Conservation (phyloP, 1,140 invertebrate species). For the Cheumatopsyche charites region DNA sequence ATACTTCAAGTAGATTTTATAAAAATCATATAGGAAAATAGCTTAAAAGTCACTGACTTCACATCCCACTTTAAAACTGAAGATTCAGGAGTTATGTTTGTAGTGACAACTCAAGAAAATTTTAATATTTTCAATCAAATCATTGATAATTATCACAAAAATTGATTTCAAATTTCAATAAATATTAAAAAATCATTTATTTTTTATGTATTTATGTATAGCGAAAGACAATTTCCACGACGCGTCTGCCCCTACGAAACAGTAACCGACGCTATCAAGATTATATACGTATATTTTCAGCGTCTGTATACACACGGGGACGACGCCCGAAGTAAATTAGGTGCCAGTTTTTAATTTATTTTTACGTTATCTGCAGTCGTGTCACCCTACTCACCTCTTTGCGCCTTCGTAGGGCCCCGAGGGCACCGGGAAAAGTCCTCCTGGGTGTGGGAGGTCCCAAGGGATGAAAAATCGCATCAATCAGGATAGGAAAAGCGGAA, state of each 20-base stretch:
- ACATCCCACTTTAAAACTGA: too few relatives aligned
- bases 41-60: too few relatives aligned
- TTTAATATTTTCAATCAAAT: too few relatives aligned
- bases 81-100: too few relatives aligned
- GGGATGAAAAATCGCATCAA: slow-evolving; percentile 46
- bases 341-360: slow-evolving; percentile 50
- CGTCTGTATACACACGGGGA: slow-evolving; percentile 14
- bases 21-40: too few relatives aligned
- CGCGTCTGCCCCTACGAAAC: slow-evolving; percentile 24
- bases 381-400: slow-evolving; percentile 36
- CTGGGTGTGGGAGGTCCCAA: slow-evolving; percentile 21
- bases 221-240: too few relatives aligned
- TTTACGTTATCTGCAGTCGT: slow-evolving; percentile 48
- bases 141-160: too few relatives aligned
- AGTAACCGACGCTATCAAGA: slow-evolving; percentile 41
- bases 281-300: slow-evolving; percentile 1
- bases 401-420: slow-evolving; percentile 5
- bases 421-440: background rate
- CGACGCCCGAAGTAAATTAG: slow-evolving; percentile 46
- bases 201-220: too few relatives aligned
- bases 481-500: slow-evolving; percentile 46
- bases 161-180: too few relatives aligned
- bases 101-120: too few relatives aligned
- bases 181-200: too few relatives aligned
- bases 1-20: too few relatives aligned